Evolutionary conservation across 2,888 invertebrate genomes (phyloP).

Genomic region (Rhamphomyia laevipes): DNA sequence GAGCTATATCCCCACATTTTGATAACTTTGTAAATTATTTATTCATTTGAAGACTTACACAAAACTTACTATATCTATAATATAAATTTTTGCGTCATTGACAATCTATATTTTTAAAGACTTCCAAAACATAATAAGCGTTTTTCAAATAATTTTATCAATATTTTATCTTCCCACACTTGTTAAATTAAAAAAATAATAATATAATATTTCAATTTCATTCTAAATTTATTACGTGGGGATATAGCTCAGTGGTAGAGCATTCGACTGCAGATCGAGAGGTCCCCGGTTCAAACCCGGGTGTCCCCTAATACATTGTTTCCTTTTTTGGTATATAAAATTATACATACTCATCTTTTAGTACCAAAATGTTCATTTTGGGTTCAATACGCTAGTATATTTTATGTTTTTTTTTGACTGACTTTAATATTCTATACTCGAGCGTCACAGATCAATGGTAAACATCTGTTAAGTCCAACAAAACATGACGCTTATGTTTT

Average conservation of each 20-base stretch:
- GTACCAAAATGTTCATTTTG: too few species aligned
- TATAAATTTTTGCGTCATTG: not conserved
- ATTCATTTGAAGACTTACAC: not conserved
- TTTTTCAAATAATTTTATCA: not conserved
- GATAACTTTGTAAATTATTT: too few species aligned
- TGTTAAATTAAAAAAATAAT: not conserved
- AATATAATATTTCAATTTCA: too few species aligned
- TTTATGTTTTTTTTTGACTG: too few species aligned
- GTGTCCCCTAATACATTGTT: conserved; percentile 16
- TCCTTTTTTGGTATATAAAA: too few species aligned
- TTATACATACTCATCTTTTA: too few species aligned
- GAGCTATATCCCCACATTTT: conserved; percentile 14
- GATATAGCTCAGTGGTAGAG: conserved; percentile 24
- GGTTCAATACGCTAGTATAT: too few species aligned
- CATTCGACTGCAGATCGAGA: conserved; percentile 25
- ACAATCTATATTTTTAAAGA: not conserved
- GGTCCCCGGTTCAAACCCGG: conserved; percentile 25
- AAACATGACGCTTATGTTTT: too few species aligned
- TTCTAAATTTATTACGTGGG: conserved; percentile 7
- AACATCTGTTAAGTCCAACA: too few species aligned
- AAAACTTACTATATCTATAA: not conserved
- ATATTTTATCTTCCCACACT: not conserved
- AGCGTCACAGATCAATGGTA: too few species aligned
- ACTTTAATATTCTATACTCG: too few species aligned
- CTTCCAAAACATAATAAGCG: conserved; percentile 2